These are phyloP conservation scores for Schizothorax lantsangensis DNA, from an alignment of 2,797 vertebrate species.

Conservation along the genomic window DNA sequence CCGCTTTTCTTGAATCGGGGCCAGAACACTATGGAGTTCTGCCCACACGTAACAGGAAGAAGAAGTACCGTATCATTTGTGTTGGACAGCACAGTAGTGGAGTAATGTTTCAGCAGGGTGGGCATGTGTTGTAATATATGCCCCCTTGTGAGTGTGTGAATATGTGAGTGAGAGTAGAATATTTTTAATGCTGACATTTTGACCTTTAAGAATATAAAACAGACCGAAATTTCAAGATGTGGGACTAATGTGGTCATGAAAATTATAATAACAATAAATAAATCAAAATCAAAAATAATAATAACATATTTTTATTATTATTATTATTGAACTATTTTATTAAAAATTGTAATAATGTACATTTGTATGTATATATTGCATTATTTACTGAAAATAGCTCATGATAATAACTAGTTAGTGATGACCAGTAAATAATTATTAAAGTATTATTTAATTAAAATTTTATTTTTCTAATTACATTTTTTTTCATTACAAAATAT, in stretches of 20 bases:
- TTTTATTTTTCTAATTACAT: no score
- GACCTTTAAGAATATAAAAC: neutral
- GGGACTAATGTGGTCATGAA: neutral
- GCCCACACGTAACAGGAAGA: constrained; percentile 3
- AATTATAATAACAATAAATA: neutral
- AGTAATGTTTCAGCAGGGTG: neutral
- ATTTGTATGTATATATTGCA: neutral
- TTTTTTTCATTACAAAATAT: no score
- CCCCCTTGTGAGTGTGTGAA: neutral
- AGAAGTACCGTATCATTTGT: constrained; percentile 67
- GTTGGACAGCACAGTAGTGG: constrained; percentile 6
- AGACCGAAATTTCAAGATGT: neutral
- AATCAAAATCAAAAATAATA: neutral
- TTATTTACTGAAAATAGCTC: neutral
- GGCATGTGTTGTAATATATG: neutral
- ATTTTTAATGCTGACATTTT: neutral
- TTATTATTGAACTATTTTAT: no score
- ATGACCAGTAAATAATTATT: neutral
- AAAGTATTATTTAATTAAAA: neutral
- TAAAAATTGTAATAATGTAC: no score
- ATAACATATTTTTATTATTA: no score
- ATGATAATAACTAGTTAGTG: neutral
- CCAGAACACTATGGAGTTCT: constrained; percentile 8
- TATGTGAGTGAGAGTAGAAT: neutral
- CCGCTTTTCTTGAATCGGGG: constrained; percentile 13